Base-by-base conservation (phyloP, 2,888 invertebrate genomes). In the Parnassius glacialis region DNA sequence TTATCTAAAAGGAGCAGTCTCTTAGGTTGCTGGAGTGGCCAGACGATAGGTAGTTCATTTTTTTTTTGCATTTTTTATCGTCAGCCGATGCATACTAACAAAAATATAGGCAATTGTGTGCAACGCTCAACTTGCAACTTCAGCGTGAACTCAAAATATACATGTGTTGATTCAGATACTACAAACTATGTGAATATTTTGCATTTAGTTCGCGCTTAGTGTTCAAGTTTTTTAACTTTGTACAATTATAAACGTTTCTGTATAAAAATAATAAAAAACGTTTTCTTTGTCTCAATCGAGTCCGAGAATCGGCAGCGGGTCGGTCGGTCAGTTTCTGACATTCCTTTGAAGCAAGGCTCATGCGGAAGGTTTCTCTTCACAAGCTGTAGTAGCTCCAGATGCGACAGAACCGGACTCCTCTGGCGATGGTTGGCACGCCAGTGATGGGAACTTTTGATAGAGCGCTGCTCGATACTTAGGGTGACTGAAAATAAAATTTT, bases 381-480 rank as follows among this genome's bases (percentile, higher is more conserved):
- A 94, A 68, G 94, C 92, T 54, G 94, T 94, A 59, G 95, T 95
- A 61, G 93, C 93, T 25, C 93, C 95, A 9, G 95, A 95, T 3
- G 93, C 94, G 53, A 93, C 93, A 3, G 95, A 95, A 52, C 92
- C 92, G 25, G 91, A 88, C 68, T 95, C 95, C 62, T 94, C 94
- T 25, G 91, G 88, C 47, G 92, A 84, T 2, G 92, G 82, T 65
- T 94, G 93, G 78, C 95, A 96, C 13, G 94, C 93, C 75, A 96
- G 90, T 64, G 95, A 94, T 43, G 97, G 97, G 93, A 96, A 96
- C 81, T 93, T 94, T 89, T 94, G 93, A 84, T 94, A 93, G 67
- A 97, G 90, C 50, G 95, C 96, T 63, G 94, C 94, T 70, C 95
- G 93, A 86, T 96, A 96, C 84, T 95, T 96, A 13, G 96, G 96